Base-by-base conservation (phyloP, 2,797 vertebrate genomes). In the Sitta carolinensis region DNA sequence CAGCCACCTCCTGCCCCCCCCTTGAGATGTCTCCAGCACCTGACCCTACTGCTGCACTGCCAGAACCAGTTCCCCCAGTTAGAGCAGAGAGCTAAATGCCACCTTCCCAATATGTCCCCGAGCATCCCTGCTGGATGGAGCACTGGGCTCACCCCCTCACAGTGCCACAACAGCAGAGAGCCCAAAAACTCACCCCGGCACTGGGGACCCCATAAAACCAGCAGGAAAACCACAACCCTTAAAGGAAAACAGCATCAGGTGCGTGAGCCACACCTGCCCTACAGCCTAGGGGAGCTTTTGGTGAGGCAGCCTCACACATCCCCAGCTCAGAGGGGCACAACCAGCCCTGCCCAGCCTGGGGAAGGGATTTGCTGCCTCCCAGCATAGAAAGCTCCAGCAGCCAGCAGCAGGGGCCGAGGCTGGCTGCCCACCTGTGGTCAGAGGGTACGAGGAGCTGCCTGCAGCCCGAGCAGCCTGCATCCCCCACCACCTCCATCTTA, bases 401-500 rank as follows among this genome's bases (percentile, higher is more conserved):
- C 2, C 2, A 42, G 42, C 3, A 7, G 58, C 6, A 8, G 3
- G 67, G 16, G 66, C 4, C 22, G 1, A 2, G 0, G 16, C 43
- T 34, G 69, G 14, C 1, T 0, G 5, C 90, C 94, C 82, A 79
- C 92, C 96, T 93, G 89, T 72, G 13, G 58, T 16, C 90, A 84
- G 69, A 6, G 57, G 59, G 17, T 0, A 7, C 9, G 0, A n/a
- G 32, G 11, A 69, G 90, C 87, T 5, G 83, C 68, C 9, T 2
- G 90, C 84, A 86, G 77, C 59, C 1, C 34, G 30, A 75, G 10
- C 1, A 63, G 36, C 61, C 93, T 2, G 22, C 87, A 91, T 90
- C 89, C 95, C 19, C 63, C 55, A 2, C 87, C 77, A 87, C 96
- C 91, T 93, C 94, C 91, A 95, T 95, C 89, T 95, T 95, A 95